Percentiles rank a stretch among this genome's conserved stretches.
These are phyloP conservation scores for Drosophila persimilis DNA, from an alignment of 1,140 invertebrate genomes.

Conservation along the genomic window DNA sequence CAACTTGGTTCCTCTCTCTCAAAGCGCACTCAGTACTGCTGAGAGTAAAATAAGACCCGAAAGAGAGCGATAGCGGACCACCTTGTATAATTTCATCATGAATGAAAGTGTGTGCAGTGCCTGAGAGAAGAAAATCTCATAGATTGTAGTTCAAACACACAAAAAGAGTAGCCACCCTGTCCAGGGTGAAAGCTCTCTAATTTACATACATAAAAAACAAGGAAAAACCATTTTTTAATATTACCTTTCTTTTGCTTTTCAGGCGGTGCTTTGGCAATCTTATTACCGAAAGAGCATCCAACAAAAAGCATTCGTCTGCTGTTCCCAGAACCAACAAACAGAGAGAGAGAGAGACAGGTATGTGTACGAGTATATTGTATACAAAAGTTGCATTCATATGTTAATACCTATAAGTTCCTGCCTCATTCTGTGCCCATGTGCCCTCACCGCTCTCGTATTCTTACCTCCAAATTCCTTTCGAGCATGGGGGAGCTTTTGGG, in stretches of 20 bases:
- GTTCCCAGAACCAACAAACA: constrained; percentile 14
- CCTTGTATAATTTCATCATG: too few species aligned
- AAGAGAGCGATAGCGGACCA: too few species aligned
- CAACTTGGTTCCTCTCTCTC: too few species aligned
- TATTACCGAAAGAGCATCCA: constrained; percentile 24
- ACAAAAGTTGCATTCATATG: constrained; percentile 62
- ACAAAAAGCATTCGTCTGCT: constrained; percentile 25
- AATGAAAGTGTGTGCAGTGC: too few species aligned
- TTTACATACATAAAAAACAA: neutral
- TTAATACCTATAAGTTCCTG: constrained; percentile 47
- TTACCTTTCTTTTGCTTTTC: neutral
- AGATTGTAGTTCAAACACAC: too few species aligned
- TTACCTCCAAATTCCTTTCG: constrained; percentile 22
- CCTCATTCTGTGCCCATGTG: neutral
- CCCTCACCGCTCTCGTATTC: neutral
- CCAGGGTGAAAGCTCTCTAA: neutral
- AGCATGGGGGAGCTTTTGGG: constrained; percentile 1
- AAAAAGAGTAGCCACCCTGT: too few species aligned
- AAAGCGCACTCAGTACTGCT: too few species aligned
- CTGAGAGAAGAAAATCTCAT: too few species aligned
- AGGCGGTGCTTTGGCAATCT: constrained; percentile 29
- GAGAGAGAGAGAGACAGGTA: constrained; percentile 9
- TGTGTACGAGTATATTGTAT: constrained; percentile 7
- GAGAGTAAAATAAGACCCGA: too few species aligned
- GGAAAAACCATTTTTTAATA: neutral